These are phyloP conservation scores for Drosophila willistoni DNA, from an alignment of 1,140 invertebrate species.

Conservation along the genomic window DNA sequence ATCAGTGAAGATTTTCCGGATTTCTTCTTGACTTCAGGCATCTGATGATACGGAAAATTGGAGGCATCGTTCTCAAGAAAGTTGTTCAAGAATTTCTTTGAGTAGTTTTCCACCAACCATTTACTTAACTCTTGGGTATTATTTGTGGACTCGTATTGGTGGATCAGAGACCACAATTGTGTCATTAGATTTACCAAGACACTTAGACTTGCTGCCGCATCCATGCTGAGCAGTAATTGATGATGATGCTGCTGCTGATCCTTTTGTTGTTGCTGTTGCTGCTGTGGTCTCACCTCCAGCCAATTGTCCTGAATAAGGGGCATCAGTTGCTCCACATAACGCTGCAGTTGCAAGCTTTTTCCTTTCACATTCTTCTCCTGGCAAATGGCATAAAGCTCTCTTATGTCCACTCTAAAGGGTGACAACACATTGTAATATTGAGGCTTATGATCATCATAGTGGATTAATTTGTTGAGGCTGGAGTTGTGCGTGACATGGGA, in stretches of 20 bases:
- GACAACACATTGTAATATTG: conserved; percentile 58
- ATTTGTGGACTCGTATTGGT: conserved; percentile 75
- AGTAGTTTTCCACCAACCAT: conserved; percentile 84
- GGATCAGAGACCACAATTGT: conserved; percentile 84
- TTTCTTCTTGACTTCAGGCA: conserved; percentile 21
- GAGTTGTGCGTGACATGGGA: background rate
- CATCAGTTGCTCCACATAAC: conserved; percentile 86
- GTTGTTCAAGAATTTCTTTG: conserved; percentile 83
- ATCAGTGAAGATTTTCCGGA: conserved; percentile 17
- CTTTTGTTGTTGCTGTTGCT: conserved; percentile 59
- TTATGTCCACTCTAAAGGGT: conserved; percentile 18
- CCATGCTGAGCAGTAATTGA: conserved; percentile 83
- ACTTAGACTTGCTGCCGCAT: conserved; percentile 85
- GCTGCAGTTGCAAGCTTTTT: conserved; percentile 62
- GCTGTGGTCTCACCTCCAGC: conserved; percentile 87
- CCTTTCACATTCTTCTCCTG: conserved; percentile 33
- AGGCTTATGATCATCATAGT: conserved; percentile 38
- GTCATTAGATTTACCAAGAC: conserved; percentile 85
- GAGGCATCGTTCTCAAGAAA: conserved; percentile 76
- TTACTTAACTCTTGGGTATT: conserved; percentile 77
- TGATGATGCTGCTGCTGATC: conserved; percentile 60
- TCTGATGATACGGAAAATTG: conserved; percentile 59
- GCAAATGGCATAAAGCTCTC: conserved; percentile 37
- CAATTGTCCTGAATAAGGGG: conserved; percentile 90
- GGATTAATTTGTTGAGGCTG: conserved; percentile 14